Evolutionary conservation across 2,113 vertebrate genomes (phyloP).

Genomic region (Grammomys surdaster): DNA sequence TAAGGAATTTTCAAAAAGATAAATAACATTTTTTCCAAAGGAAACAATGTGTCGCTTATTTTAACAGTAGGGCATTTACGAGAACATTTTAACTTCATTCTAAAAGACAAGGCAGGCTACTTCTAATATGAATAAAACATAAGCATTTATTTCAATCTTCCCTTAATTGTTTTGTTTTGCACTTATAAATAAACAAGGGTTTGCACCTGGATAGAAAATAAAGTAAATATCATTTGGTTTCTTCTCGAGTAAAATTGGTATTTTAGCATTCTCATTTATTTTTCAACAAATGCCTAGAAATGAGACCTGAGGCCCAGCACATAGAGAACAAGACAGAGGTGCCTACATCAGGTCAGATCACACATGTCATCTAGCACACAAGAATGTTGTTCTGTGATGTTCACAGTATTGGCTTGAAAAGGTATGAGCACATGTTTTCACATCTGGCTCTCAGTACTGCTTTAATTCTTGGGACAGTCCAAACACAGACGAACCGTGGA

Average conservation of each 20-base stretch:
- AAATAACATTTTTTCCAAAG: not conserved
- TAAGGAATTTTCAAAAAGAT: conserved; percentile 39
- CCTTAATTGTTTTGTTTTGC: conserved; percentile 34
- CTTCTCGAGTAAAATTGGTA: conserved; percentile 44
- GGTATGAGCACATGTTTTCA: conserved; percentile 19
- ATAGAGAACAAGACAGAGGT: not conserved
- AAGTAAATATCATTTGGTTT: conserved; percentile 40
- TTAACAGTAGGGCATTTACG: conserved; percentile 48
- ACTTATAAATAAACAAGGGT: conserved; percentile 29
- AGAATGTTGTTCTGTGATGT: not conserved
- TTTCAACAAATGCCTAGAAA: conserved; percentile 35
- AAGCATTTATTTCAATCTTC: conserved; percentile 51
- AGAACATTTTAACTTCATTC: conserved; percentile 46
- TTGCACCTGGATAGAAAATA: conserved; percentile 11
- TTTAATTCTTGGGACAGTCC: not conserved
- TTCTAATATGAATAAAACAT: conserved; percentile 62
- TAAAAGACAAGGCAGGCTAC: conserved; percentile 31
- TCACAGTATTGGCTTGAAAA: not conserved
- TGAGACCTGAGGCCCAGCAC: not conserved
- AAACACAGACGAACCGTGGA: not conserved
- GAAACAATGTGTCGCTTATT: conserved; percentile 50
- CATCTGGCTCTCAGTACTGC: not conserved
- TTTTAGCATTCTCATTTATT: not conserved
- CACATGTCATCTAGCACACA: not conserved
- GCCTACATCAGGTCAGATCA: not conserved